Evolutionary conservation across 1,140 invertebrate genomes (phyloP), one percentile per base, ranked within the genome.

Genomic region (Stenopsyche tienmushanensis): DNA sequence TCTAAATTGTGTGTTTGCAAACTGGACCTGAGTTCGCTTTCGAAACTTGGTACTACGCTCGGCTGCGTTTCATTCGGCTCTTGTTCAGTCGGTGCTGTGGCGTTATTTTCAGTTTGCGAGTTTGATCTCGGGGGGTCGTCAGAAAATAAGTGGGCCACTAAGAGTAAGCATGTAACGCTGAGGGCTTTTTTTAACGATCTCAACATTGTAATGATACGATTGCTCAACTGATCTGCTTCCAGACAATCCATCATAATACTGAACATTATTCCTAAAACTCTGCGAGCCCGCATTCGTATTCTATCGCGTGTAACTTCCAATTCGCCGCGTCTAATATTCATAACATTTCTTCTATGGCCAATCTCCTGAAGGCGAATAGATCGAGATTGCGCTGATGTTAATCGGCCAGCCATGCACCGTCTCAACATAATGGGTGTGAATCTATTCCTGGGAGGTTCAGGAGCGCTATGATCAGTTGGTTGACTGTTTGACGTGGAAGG

Each of bases 221-320:
- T 75, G 64, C 76, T 78, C 7, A 81, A 69, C 7, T 77, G 78
- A 25, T 73, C 72, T 52, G 78, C 76, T 64, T 80, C 76, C 8
- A 79, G 69, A 60, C 80, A 81, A 73, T 77, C 77, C 77, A 81
- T 79, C 78, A 81, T 81, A 72, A 78, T 77, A 53, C 78, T 78
- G 50, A 81, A 81, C 78, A 81, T 79, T 1, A 80, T 74, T 9
- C 77, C 77, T 9, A 81, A 65, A 1, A 81, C 78, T 70, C 79
- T 76, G 74, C 78, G 79, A 10, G 80, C 78, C 45, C 78, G 72
- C 75, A 79, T 76, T 10, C 79, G 76, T 52, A 81, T 79, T 60
- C 76, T 76, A 57, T 79, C 77, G 49, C 78, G 72, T 1, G 78
- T 80, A 7, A 74, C 74, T 50, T 74, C 76, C 20, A 79, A 76